phyloP scores from a whole-genome alignment of 2,888 invertebrate genomes.

The Lasioglossum calceatum region DNA sequence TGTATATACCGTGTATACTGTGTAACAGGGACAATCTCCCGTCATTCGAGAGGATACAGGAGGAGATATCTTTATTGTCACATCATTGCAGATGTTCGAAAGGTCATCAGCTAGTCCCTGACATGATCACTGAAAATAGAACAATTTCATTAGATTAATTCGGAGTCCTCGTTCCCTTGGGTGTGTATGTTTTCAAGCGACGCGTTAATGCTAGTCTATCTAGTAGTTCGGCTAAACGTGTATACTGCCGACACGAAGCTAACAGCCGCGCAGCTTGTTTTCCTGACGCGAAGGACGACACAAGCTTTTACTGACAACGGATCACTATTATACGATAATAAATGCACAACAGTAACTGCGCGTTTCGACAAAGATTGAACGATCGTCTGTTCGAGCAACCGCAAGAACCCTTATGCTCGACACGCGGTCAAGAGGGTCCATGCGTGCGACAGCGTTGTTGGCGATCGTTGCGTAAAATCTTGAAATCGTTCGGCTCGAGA shows the following conservation, averaged over 20 bases:
- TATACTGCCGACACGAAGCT: not conserved
- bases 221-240: conserved; percentile 8
- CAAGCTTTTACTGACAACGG: not conserved
- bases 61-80: conserved; percentile 83
- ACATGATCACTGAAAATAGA: conserved; percentile 79
- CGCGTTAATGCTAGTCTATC: not conserved
- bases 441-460: not conserved
- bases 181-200: not conserved
- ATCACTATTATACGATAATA: not conserved
- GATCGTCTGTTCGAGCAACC: not conserved
- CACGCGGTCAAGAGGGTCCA: not conserved
- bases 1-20: conserved; percentile 66
- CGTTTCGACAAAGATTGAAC: not conserved
- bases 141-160: conserved; percentile 30
- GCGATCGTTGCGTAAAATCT: conserved; percentile 6
- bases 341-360: not conserved
- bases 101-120: conserved; percentile 79
- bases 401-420: not conserved
- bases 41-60: conserved; percentile 75
- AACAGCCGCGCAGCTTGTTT: not conserved
- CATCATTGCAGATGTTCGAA: conserved; percentile 80
- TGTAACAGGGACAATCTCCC: conserved; percentile 77
- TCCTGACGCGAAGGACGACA: no score
- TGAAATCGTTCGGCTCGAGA: not conserved
- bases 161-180: not conserved